Conservation (phyloP, 2,797 vertebrate species). For the Peromyscus eremicus region DNA sequence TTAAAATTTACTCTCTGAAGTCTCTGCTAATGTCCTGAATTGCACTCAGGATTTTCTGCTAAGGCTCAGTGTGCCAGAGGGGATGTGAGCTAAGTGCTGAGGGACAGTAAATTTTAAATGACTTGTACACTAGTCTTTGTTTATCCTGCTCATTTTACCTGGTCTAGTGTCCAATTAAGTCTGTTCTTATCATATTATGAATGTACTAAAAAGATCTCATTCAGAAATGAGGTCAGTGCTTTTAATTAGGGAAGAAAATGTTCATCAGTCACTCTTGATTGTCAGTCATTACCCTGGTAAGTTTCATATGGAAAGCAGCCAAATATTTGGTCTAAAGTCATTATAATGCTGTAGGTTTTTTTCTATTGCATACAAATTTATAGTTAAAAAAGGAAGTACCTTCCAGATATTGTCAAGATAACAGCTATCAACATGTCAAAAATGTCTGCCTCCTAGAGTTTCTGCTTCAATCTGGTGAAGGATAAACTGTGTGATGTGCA, state of each 20-base stretch:
- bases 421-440: background rate
- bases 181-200: background rate
- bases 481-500: background rate
- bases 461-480: background rate
- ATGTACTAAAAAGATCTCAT: background rate
- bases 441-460: background rate
- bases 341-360: background rate
- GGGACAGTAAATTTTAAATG: background rate
- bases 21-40: background rate
- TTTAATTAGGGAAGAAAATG: background rate
- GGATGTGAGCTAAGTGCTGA: background rate
- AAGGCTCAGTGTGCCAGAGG: background rate
- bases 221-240: background rate
- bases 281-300: background rate
- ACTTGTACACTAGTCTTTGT: background rate
- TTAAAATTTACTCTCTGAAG: conserved; percentile 29
- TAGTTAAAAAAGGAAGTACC: background rate
- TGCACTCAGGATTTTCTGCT: background rate
- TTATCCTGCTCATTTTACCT: background rate
- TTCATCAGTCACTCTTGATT: background rate
- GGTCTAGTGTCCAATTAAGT: background rate
- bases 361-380: background rate
- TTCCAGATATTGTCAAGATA: background rate
- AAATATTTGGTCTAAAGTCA: background rate
- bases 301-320: background rate